Base-by-base conservation (phyloP, 1,140 invertebrate species). In the Batillaria attramentaria region DNA sequence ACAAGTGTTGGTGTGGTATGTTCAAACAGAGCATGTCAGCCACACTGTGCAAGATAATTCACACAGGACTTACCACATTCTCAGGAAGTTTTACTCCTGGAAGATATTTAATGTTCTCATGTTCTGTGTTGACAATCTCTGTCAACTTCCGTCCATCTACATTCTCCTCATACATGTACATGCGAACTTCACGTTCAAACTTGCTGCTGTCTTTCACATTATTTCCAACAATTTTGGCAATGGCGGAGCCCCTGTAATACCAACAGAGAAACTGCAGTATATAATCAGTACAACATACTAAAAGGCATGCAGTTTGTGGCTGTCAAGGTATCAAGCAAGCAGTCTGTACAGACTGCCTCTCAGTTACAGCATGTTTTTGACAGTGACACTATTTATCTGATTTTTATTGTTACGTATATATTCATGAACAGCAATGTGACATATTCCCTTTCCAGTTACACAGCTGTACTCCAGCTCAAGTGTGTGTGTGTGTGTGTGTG, bases 41-140 rank as follows among this genome's bases (percentile, higher is more conserved):
- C n/a, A n/a, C n/a, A n/a, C n/a, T n/a, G n/a, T n/a, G n/a, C n/a
- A n/a, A n/a, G n/a, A n/a, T n/a, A n/a, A n/a, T n/a, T n/a, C n/a
- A 39, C 16, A 3, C 10, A 41, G 24, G 37, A 72, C 90, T 81
- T 87, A 92, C 91, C 79, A 93, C 90, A 89, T 93, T 93, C 10
- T 88, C 84, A n/a, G 97, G 97, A 46, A 99, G 90, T 91, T 95
- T 97, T 87, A 98, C 95, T 43, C 97, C 98, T 13, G 98, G 98
- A 82, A 99, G 93, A 92, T 99, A 99, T 92, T 99, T 99, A 6
- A 99, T 95, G 93, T 99, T 99, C 92, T 99, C 98, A 91, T 99
- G 98, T 5, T 96, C 94, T 86, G 95, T 95, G 92, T 99, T 99
- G 84, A 99, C 99, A 80, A 99, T 99, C 92, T 99, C 98, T 28